Evolutionary conservation across 2,888 invertebrate genomes (phyloP), one percentile per base, ranked within the genome.

Genomic region (Melinopterus prodromus): DNA sequence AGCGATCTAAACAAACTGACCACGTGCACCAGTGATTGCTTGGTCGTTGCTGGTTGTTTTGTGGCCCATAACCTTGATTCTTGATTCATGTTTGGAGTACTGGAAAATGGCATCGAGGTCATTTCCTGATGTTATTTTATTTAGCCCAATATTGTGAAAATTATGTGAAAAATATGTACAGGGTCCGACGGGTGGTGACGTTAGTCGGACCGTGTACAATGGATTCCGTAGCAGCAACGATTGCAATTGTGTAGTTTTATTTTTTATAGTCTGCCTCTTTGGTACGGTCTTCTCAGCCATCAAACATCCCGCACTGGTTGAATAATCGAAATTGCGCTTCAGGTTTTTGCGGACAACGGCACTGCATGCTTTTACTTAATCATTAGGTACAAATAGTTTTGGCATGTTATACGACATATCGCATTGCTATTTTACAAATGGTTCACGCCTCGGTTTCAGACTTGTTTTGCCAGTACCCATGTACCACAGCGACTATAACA

Each of bases 401-500:
- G 53, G 53, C 53, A 53, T 53, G 53, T 12, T 53, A 7, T 7
- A 12, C 26, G 69, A 15, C 5, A 36, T 74, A 9, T 74, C 9
- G 74, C 35, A 12, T 36, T 74, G 37, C 9, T 74, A n/a, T 74
- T 36, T 35, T 74, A 35, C 7, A n/a, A 74, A 36, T n/a, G 35
- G 71, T 16, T 72, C 69, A 38, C 70, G 36, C 36, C 6, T 86
- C 87, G 85, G 86, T 88, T 89, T 36, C 89, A 95, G 95, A 90
- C 92, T 92, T 86, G 90, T 92, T 84, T 92, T 95, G 86, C 94
- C 95, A 86, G 93, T 93, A 88, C 93, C 94, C 86, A 94, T 94
- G 92, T 93, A 93, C 88, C 92, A 93, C 86, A 95, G 94, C 90
- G 95, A 96, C 89, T 95, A 96, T 90, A 96, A 95, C 88, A 93